Base-by-base conservation (phyloP, 2,888 invertebrate genomes). In the Agonopterix subpropinquella region DNA sequence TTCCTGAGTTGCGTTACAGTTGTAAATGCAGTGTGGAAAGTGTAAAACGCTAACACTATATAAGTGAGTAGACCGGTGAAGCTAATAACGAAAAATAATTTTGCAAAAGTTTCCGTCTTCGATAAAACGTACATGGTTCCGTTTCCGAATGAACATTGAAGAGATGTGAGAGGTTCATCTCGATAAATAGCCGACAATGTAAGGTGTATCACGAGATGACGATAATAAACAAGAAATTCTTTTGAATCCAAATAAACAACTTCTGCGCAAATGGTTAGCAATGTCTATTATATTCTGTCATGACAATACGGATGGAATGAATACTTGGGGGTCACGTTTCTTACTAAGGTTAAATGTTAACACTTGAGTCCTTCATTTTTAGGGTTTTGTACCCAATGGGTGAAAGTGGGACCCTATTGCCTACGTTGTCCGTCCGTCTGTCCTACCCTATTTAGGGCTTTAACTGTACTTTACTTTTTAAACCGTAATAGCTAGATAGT, bases 51-150 rank as follows among this genome's bases (percentile, higher is more conserved):
- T 11, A 86, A 51, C 0, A 70, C 53, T 1, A 65, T 55, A 49
- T 85, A 85, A 64, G 73, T 72, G 9, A 81, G 18, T 37, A 86
- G 52, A 5, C 84, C 84, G 9, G 64, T 67, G 47, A 77, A 67
- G 50, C 77, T 76, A 11, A 85, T 54, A n/a, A 77, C 45, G 53
- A 85, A 82, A 57, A 86, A 86, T 58, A 82, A 58, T 65, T 78
- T 83, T 2, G 73, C 75, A 45, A 77, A 75, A 8, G 67, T 70
- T 45, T 72, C 72, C 0, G 70, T 77, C 60, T 67, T 73, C 11
- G 74, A 63, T 45, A 70, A 56, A 15, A 73, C 50, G 62, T 67
- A 68, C 77, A 80, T 79, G 66, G 61, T 66, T 51, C 45, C 35
- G 39, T n/a, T 39, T 39, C 4, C 9, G 52, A 50, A 55, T 54